These are phyloP conservation scores for Atractosteus spatula DNA, from an alignment of 2,113 vertebrate genomes.

Conservation along the genomic window DNA sequence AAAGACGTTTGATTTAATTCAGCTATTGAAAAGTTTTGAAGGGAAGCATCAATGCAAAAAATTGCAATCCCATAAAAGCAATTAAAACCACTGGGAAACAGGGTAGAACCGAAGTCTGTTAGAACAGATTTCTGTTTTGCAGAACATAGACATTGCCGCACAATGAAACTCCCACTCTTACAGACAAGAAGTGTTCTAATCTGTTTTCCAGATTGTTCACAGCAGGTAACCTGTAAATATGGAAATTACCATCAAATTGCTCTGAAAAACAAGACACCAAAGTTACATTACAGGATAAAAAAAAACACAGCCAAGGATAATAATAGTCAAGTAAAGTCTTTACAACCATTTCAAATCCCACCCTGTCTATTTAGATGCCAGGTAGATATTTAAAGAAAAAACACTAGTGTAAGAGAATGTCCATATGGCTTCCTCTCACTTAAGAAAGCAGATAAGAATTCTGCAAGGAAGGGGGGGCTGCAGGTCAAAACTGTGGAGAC, in stretches of 20 bases:
- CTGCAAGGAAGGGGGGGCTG: too few relatives aligned
- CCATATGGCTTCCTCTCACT: too few relatives aligned
- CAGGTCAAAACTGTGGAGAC: too few relatives aligned
- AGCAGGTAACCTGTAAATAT: slow-evolving; percentile 37
- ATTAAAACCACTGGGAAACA: too few relatives aligned
- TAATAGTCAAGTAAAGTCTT: too few relatives aligned
- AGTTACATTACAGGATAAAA: neutral
- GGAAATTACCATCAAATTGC: slow-evolving; percentile 33
- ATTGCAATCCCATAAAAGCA: neutral
- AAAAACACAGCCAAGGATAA: neutral
- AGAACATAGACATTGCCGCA: slow-evolving; percentile 31
- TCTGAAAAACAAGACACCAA: slow-evolving; percentile 10
- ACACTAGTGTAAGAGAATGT: too few relatives aligned
- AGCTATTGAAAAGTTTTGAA: too few relatives aligned
- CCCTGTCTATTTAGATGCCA: too few relatives aligned
- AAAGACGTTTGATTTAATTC: too few relatives aligned
- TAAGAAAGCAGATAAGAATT: too few relatives aligned
- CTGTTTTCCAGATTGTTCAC: slow-evolving; percentile 39
- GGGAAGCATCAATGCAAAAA: neutral
- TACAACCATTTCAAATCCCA: too few relatives aligned
- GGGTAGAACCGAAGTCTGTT: neutral
- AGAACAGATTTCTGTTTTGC: slow-evolving; percentile 5
- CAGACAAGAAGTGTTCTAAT: slow-evolving; percentile 24
- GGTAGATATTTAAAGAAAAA: too few relatives aligned
- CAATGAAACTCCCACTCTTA: slow-evolving; percentile 34